Base-by-base conservation (phyloP, 2,888 invertebrate genomes). In the Drosophila paucipuncta region DNA sequence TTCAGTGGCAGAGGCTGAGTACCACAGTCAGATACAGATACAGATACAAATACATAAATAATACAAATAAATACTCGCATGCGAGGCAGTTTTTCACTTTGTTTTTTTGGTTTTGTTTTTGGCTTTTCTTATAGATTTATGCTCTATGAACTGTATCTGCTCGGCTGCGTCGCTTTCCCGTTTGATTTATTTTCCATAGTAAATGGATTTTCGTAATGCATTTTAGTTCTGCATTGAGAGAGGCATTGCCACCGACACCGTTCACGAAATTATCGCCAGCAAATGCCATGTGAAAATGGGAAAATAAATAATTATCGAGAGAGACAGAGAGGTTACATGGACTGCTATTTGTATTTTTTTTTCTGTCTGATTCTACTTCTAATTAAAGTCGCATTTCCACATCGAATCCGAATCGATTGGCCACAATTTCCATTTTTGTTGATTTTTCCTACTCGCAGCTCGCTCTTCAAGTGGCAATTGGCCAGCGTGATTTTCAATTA, bases 131-230 rank as follows among this genome's bases (percentile, higher is more conserved):
- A 33, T 33, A 13, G 16, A 28, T 16, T 25, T 25, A 47, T 47
- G 47, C 59, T 30, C 39, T 66, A 55, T 10, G 50, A 53, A 68
- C 72, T 66, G 66, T 62, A 66, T 60, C 62, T 47, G 47, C 25
- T 47, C 25, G 25, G 16, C 47, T 63, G 61, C 52, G 61, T 73
- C 78, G 87, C 75, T 82, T 89, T 89, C 76, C 84, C 73, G 76
- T 79, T 90, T 88, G 88, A 88, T 88, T 88, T 88, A 88, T 88
- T 85, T 81, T 80, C 91, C 88, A 87, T 85, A 85, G 83, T 73
- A 73, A 90, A 89, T 89, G 80, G 77, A 84, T 78, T 89, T 88
- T 91, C 55, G 88, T 85, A 89, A 88, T 91, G 88, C 85, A 78
- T 91, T 87, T 88, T 88, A 89, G 91, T 87, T 89, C 78, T 91